Conservation (phyloP, 2,888 invertebrate species). For the Vandiemenella viatica region DNA sequence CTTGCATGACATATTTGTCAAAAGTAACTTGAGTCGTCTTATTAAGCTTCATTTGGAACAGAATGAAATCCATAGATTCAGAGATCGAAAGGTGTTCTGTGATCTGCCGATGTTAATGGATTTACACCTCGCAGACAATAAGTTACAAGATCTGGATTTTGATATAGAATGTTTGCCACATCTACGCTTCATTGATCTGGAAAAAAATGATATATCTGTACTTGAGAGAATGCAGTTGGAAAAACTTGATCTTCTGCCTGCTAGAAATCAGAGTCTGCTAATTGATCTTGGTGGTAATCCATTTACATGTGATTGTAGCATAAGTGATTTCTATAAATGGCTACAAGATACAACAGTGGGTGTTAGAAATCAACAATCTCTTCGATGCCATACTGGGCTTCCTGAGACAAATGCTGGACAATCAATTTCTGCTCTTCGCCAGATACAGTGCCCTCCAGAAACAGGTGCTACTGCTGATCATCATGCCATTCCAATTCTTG, state of each 20-base stretch:
- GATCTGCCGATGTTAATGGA: slow-evolving; percentile 48
- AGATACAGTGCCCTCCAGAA: slow-evolving; percentile 17
- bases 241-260: slow-evolving; percentile 38
- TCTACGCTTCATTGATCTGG: slow-evolving; percentile 50
- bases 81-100: slow-evolving; percentile 51
- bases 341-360: slow-evolving; percentile 42
- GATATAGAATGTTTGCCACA: slow-evolving; percentile 48
- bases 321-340: slow-evolving; percentile 46
- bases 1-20: slow-evolving; percentile 54
- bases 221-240: slow-evolving; percentile 40
- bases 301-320: slow-evolving; percentile 50
- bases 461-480: slow-evolving; percentile 7
- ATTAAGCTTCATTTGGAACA: slow-evolving; percentile 59
- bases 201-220: slow-evolving; percentile 45
- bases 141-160: slow-evolving; percentile 43
- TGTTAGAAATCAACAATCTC: slow-evolving; percentile 38
- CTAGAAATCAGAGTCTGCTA: slow-evolving; percentile 31
- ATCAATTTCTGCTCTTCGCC: slow-evolving; percentile 17
- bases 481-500: slow-evolving; percentile 24
- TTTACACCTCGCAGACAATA: slow-evolving; percentile 52
- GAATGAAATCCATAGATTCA: slow-evolving; percentile 53
- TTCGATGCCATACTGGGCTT: slow-evolving; percentile 33
- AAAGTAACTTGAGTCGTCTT: slow-evolving; percentile 45
- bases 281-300: slow-evolving; percentile 52
- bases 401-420: slow-evolving; percentile 22